These are phyloP conservation scores for Macrosoma leucophasiata DNA, from an alignment of 2,888 invertebrate species.

Conservation along the genomic window DNA sequence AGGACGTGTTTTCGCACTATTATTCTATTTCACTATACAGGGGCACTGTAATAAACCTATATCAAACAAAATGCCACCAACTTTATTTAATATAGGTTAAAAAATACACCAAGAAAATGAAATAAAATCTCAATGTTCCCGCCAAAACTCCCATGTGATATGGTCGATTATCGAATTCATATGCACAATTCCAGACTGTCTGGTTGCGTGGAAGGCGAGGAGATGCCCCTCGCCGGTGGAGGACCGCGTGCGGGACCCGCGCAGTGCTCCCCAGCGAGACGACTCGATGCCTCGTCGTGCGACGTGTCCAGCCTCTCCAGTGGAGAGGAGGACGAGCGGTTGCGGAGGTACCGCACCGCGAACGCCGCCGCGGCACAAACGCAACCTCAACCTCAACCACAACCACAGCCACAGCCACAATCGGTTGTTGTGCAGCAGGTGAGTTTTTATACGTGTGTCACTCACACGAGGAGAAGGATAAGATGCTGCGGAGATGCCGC, in stretches of 20 bases:
- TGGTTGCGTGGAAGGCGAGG: constrained; percentile 62
- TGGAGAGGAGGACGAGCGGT: constrained; percentile 69
- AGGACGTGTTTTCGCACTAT: no score
- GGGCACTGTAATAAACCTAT: no score
- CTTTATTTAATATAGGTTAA: no score
- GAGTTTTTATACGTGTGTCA: no score
- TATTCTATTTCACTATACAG: no score
- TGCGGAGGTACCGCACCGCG: constrained; percentile 64
- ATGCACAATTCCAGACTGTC: constrained; percentile 53
- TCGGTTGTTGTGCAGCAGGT: constrained; percentile 37
- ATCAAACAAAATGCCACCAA: no score
- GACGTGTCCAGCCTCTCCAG: constrained; percentile 68
- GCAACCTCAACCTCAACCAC: constrained; percentile 18
- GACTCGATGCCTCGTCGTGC: constrained; percentile 68
- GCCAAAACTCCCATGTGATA: no score
- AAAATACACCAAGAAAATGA: no score
- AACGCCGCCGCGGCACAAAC: constrained; percentile 29
- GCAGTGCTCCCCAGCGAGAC: constrained; percentile 65
- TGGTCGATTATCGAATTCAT: no score
- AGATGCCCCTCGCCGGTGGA: constrained; percentile 63
- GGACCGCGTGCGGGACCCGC: constrained; percentile 54
- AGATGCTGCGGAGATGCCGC: no score
- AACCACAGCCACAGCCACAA: constrained; percentile 24
- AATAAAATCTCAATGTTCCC: no score
- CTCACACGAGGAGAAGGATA: no score